These are phyloP conservation scores for Cricetomys ansorgei DNA, from an alignment of 2,113 vertebrate species.

Conservation along the genomic window DNA sequence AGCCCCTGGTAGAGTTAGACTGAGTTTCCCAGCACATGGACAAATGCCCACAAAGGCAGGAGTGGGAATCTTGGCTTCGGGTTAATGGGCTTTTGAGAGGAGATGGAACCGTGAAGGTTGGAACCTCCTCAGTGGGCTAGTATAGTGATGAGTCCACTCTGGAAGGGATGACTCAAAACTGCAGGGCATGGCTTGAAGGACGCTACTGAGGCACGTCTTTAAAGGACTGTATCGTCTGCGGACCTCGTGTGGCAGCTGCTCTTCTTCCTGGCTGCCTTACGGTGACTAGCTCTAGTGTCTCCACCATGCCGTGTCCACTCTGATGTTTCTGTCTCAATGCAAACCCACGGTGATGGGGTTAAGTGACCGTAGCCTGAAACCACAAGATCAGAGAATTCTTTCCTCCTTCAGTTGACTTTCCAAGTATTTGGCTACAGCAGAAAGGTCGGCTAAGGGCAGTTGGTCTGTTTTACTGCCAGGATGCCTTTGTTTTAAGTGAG, in stretches of 20 bases:
- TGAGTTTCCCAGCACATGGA: background rate
- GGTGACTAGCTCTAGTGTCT: too few relatives aligned
- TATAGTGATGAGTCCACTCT: background rate
- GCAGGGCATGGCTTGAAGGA: background rate
- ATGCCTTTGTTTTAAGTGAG: slow-evolving; percentile 14
- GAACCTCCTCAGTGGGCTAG: background rate
- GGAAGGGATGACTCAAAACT: background rate
- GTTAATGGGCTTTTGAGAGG: background rate
- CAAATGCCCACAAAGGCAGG: background rate
- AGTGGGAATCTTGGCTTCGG: background rate
- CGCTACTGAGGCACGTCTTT: background rate
- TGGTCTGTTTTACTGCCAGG: background rate
- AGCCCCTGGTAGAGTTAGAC: background rate
- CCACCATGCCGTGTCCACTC: background rate
- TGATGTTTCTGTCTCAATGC: background rate
- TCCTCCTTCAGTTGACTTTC: background rate
- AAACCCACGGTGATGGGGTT: background rate
- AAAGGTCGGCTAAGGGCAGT: background rate
- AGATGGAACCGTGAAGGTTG: background rate
- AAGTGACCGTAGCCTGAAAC: background rate
- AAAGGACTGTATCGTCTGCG: background rate
- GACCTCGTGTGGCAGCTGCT: background rate
- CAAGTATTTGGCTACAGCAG: background rate
- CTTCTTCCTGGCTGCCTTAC: too few relatives aligned
- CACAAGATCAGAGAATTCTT: background rate